These are phyloP conservation scores for Leucophenga maculata DNA, from an alignment of 2,888 invertebrate genomes.

Conservation along the genomic window DNA sequence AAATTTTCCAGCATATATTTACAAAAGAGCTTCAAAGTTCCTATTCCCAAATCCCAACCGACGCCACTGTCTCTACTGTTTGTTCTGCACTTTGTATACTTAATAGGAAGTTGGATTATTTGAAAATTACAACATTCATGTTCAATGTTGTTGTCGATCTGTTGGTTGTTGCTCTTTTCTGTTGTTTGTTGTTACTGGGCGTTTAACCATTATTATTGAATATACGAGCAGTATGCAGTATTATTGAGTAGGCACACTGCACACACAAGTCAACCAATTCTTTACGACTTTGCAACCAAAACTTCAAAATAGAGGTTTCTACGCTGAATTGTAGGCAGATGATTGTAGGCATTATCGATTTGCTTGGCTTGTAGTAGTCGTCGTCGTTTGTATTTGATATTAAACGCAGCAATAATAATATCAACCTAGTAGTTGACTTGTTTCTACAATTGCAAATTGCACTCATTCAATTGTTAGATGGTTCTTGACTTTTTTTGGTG, in stretches of 20 bases:
- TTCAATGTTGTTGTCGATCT: conserved; percentile 32
- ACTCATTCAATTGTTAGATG: not conserved
- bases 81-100: conserved; percentile 6
- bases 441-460: not conserved
- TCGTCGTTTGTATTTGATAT: not conserved
- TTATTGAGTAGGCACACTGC: conserved; percentile 34
- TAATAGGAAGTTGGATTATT: conserved; percentile 44
- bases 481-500: not conserved
- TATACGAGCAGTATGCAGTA: conserved; percentile 19
- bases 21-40: no score
- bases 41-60: not conserved
- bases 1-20: no score
- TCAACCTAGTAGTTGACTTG: conserved; percentile 6
- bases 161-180: conserved; percentile 27
- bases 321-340: not conserved
- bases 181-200: conserved; percentile 37
- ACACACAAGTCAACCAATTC: conserved; percentile 5
- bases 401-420: conserved; percentile 15
- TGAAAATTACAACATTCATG: conserved; percentile 37
- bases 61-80: conserved; percentile 7
- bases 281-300: not conserved
- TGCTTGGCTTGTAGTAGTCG: conserved; percentile 5
- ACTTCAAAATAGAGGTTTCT: conserved; percentile 15
- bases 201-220: conserved; percentile 36
- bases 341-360: conserved; percentile 4